Evolutionary conservation across 2,888 invertebrate species (phyloP).

Genomic region (Baccha elongata): DNA sequence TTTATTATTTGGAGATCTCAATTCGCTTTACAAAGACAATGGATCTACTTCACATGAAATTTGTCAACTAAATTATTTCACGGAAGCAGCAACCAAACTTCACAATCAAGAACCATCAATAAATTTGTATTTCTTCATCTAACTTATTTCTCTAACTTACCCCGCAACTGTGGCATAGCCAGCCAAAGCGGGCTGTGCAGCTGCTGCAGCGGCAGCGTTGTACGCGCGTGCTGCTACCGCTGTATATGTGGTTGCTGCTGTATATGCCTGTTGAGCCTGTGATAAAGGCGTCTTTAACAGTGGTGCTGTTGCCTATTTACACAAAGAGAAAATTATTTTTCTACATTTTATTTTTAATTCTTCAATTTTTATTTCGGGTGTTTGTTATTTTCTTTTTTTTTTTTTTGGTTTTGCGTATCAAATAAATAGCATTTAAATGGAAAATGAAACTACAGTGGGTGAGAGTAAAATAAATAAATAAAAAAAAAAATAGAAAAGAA

Average conservation of each 20-base stretch:
- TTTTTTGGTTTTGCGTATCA: slow-evolving; percentile 46
- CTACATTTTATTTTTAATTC: slow-evolving; percentile 35
- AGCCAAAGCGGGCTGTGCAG: slow-evolving; percentile 84
- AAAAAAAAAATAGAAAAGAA: slow-evolving; percentile 29
- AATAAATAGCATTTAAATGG: slow-evolving; percentile 59
- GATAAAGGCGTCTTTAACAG: slow-evolving; percentile 92
- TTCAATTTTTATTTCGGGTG: slow-evolving; percentile 32
- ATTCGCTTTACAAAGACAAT: too few relatives aligned
- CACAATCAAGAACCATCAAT: slow-evolving; percentile 56
- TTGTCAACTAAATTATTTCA: too few relatives aligned
- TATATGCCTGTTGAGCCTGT: slow-evolving; percentile 92
- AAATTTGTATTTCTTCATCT: slow-evolving; percentile 11
- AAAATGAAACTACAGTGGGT: slow-evolving; percentile 58
- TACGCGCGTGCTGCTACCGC: slow-evolving; percentile 93
- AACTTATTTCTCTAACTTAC: slow-evolving; percentile 81
- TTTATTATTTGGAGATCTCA: too few relatives aligned
- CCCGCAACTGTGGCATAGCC: slow-evolving; percentile 89
- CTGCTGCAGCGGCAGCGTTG: slow-evolving; percentile 89
- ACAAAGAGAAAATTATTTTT: slow-evolving; percentile 57
- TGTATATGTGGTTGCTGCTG: slow-evolving; percentile 93
- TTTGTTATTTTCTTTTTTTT: slow-evolving; percentile 25
- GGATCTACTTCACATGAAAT: too few relatives aligned
- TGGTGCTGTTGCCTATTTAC: slow-evolving; percentile 87
- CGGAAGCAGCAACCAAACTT: not conserved
- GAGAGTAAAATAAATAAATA: slow-evolving; percentile 41